A percentile compares a stretch with the other conserved stretches of the same genome.
Evolutionary conservation across 2,113 vertebrate species (phyloP).

Genomic region (Elanoides forficatus): DNA sequence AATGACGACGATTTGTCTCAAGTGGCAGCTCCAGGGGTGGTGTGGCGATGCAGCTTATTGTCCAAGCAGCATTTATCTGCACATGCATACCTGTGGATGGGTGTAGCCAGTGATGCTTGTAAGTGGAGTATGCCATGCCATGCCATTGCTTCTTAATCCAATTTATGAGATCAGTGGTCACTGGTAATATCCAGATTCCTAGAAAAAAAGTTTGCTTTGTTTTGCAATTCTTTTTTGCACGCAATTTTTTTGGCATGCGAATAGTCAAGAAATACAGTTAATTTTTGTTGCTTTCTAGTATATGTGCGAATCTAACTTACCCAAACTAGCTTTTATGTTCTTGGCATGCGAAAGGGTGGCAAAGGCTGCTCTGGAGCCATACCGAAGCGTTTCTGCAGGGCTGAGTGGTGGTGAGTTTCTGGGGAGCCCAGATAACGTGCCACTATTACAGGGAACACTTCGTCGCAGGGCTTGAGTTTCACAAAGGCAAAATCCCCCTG

Average conservation of each 20-base stretch:
- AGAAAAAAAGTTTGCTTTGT: fast-evolving
- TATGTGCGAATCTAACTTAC: background rate
- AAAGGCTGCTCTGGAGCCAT: background rate
- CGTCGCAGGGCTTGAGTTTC: background rate
- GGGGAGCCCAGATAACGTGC: background rate
- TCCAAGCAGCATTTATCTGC: background rate
- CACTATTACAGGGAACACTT: background rate
- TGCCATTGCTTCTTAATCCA: background rate
- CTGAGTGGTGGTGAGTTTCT: background rate
- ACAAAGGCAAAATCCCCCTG: background rate
- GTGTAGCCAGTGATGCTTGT: fast-evolving
- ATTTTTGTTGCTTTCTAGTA: background rate
- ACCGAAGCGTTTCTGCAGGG: fast-evolving
- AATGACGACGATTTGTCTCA: fast-evolving
- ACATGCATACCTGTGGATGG: fast-evolving
- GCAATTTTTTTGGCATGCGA: background rate
- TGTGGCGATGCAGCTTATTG: fast-evolving
- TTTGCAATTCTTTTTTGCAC: background rate
- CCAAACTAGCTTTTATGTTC: background rate
- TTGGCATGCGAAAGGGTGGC: background rate
- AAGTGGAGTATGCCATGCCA: background rate
- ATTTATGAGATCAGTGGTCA: fast-evolving
- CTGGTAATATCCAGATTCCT: background rate
- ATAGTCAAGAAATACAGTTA: fast-evolving
- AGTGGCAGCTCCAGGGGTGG: background rate